Conservation (phyloP, 2,888 invertebrate species). For the Drosophila glabriapex region DNA sequence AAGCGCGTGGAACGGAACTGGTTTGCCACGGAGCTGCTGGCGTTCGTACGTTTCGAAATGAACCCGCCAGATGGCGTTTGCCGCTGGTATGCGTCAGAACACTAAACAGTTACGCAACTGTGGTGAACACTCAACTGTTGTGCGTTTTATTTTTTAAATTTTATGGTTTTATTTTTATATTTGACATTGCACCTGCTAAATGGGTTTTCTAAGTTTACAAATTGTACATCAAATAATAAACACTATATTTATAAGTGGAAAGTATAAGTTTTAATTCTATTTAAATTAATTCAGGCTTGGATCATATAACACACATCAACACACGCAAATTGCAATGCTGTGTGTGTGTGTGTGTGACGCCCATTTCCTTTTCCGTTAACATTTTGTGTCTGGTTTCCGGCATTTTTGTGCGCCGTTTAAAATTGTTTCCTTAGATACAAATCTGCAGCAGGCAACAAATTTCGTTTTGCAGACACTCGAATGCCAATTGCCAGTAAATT, state of each 20-base stretch:
- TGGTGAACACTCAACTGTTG: constrained; percentile 31
- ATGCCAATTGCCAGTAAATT: constrained; percentile 77
- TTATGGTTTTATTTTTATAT: constrained; percentile 3
- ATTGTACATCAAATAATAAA: not conserved
- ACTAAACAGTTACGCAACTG: constrained; percentile 38
- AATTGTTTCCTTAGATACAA: constrained; percentile 79
- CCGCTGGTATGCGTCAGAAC: not conserved
- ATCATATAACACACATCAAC: constrained; percentile 9
- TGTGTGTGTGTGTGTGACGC: constrained; percentile 40
- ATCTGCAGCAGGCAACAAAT: constrained; percentile 58
- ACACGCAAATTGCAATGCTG: constrained; percentile 15
- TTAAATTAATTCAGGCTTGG: not conserved
- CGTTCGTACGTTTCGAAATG: not conserved
- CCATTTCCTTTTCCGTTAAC: constrained; percentile 79
- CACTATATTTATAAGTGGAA: not conserved
- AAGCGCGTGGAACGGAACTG: constrained; percentile 64
- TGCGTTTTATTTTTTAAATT: not conserved
- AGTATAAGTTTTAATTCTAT: not conserved
- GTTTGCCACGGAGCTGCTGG: constrained; percentile 49
- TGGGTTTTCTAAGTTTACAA: not conserved
- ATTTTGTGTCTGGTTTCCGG: constrained; percentile 81
- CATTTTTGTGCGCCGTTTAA: constrained; percentile 79
- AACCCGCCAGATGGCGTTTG: constrained; percentile 52
- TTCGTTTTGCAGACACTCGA: constrained; percentile 64
- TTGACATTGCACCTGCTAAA: not conserved